phyloP scores from a whole-genome alignment of 2,888 invertebrate species.

The Cantharis flavilabris region DNA sequence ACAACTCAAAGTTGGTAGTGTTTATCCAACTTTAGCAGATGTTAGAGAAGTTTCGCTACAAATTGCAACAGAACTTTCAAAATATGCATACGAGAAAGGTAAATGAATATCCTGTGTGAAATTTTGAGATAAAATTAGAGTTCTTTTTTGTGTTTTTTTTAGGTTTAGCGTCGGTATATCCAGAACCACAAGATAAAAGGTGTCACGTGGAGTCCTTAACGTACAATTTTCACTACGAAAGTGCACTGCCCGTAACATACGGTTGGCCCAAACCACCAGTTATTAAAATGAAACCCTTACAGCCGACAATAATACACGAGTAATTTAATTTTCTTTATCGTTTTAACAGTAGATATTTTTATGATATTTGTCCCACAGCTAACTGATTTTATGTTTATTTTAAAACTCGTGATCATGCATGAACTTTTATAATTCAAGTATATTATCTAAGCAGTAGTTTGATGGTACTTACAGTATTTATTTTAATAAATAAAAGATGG shows the following conservation, averaged over 20 bases:
- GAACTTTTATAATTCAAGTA: neutral
- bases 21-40: conserved; percentile 87
- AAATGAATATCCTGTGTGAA: conserved; percentile 37
- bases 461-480: neutral
- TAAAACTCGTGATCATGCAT: neutral
- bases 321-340: conserved; percentile 25
- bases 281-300: conserved; percentile 48
- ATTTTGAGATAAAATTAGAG: neutral
- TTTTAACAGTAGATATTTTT: neutral
- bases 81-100: conserved; percentile 90
- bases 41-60: conserved; percentile 87
- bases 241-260: conserved; percentile 74
- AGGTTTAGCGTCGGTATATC: conserved; percentile 85
- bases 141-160: conserved; percentile 35
- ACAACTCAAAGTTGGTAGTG: conserved; percentile 82
- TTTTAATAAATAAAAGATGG: conserved; percentile 2
- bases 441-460: neutral
- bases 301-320: conserved; percentile 46
- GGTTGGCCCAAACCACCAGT: conserved; percentile 58
- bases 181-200: conserved; percentile 78
- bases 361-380: neutral
- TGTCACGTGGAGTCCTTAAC: conserved; percentile 73
- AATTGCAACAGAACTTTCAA: conserved; percentile 86
- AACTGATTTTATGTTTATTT: neutral
- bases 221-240: conserved; percentile 79